Evolutionary conservation across 2,797 vertebrate genomes (phyloP).

Genomic region (Balearica regulorum): DNA sequence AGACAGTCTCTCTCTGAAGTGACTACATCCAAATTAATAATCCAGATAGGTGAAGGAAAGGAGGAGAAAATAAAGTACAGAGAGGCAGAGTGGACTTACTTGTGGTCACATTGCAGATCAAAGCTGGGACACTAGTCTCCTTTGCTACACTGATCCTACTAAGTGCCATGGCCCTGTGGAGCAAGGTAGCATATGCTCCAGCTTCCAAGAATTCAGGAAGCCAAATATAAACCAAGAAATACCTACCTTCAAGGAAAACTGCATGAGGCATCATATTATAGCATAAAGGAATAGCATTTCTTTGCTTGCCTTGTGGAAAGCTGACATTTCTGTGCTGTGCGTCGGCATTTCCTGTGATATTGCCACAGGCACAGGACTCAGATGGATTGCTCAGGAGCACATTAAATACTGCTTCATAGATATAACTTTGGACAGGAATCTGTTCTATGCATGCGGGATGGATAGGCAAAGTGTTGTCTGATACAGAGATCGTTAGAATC

Average conservation of each 20-base stretch:
- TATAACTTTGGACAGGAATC: conserved; percentile 20
- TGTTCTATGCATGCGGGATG: background rate
- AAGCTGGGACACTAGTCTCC: background rate
- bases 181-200: background rate
- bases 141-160: background rate
- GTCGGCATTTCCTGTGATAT: conserved; percentile 54
- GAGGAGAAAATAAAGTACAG: background rate
- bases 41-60: background rate
- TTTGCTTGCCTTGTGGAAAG: conserved; percentile 26
- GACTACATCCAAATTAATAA: background rate
- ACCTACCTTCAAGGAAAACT: background rate
- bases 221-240: background rate
- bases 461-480: background rate
- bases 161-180: background rate
- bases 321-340: conserved; percentile 45
- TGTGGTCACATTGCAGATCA: background rate
- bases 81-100: background rate
- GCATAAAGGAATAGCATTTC: conserved; percentile 14
- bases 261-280: background rate
- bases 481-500: background rate
- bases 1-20: background rate
- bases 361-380: conserved; percentile 33
- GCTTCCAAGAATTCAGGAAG: background rate
- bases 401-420: conserved; percentile 29
- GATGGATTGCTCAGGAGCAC: conserved; percentile 15